Percentiles rank a stretch among this genome's conserved stretches.
Evolutionary conservation across 2,797 vertebrate genomes (phyloP).

Genomic region (Strix occidentalis): DNA sequence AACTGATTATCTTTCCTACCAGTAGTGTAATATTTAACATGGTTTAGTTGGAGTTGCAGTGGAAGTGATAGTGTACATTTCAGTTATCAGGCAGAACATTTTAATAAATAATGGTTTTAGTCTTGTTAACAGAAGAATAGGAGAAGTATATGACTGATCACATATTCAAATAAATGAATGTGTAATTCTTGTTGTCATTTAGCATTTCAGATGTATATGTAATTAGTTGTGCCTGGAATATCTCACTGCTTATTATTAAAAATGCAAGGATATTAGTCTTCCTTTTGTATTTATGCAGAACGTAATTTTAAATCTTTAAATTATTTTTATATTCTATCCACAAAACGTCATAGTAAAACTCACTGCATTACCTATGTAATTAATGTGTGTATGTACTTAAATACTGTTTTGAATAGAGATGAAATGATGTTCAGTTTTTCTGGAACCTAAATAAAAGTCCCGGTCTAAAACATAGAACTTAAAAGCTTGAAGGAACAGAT

Average conservation of each 20-base stretch:
- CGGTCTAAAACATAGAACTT: background rate
- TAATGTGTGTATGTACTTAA: background rate
- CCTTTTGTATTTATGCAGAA: background rate
- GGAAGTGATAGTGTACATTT: background rate
- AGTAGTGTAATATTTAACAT: background rate
- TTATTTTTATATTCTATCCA: background rate
- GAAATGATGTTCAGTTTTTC: background rate
- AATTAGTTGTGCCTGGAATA: background rate
- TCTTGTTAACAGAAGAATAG: background rate
- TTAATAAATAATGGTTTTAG: background rate
- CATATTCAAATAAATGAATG: background rate
- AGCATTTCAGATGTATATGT: background rate
- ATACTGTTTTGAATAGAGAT: background rate
- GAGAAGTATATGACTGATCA: background rate
- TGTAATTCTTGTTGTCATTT: background rate
- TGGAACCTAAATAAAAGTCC: background rate
- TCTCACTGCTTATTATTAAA: background rate
- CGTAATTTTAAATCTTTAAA: background rate
- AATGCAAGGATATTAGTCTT: background rate
- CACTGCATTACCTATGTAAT: background rate
- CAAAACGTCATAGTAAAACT: background rate
- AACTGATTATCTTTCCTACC: background rate
- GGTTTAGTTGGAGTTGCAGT: background rate
- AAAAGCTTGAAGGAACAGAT: background rate
- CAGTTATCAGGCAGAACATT: background rate